Base-by-base conservation (phyloP, 2,888 invertebrate genomes). In the Steinernema hermaphroditum region DNA sequence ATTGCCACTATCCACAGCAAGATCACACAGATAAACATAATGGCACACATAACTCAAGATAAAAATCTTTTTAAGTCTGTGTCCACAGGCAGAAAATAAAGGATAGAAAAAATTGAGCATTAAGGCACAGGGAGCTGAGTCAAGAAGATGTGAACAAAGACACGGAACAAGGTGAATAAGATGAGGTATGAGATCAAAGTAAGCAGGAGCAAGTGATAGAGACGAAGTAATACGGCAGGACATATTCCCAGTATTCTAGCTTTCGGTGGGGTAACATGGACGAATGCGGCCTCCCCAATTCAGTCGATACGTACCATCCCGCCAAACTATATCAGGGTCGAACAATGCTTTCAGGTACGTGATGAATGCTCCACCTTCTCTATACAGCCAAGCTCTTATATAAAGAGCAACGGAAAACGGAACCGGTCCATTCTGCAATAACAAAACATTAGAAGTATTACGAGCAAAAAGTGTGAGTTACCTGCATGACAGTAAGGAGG, bases 391-490 rank as follows among this genome's bases (percentile, higher is more conserved):
- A 37, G 93, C 94, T 72, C 94, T 91, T 71, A 96, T 91, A 87
- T 94, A 97, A 88, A 96, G 94, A 87, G 93, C 92, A 90, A 95
- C 94, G 83, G 92, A 93, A 89, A 96, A 96, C 22, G 96, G 93
- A 80, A 96, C 90, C 54, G 94, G 91, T 1, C 82, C 82, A 72
- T 85, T 84, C 83, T 84, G 78, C 37, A 71, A 41, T 49, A n/a
- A 16, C n/a, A 37, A 69, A 34, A 2, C 4, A 62, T 68, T 62
- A 9, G 19, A 57, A 2, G 9, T 16, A 14, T 70, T 70, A 6
- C 14, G 2, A 19, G 6, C 2, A 2, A 12, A 8, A 41, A 0
- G 0, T 6, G 16, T 22, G 24, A n/a, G 62, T 50, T 87, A 91
- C 91, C 90, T 93, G 94, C 82, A 95, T 92, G 79, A 93, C 91